Base-by-base conservation (phyloP, 2,888 invertebrate genomes). In the Erebia epiphron region DNA sequence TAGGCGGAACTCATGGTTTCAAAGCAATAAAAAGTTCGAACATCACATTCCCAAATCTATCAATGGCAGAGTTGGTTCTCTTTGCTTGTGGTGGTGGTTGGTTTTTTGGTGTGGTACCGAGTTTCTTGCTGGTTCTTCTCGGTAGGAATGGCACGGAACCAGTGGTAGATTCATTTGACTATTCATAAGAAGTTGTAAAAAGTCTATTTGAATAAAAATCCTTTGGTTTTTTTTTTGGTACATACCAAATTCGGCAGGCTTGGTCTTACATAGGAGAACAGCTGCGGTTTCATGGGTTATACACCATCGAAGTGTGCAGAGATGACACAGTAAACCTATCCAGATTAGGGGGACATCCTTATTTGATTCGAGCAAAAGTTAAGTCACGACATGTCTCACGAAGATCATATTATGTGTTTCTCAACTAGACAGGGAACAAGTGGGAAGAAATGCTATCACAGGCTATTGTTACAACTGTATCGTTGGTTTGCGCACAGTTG, bases 21-120 rank as follows among this genome's bases (percentile, higher is more conserved):
- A 54, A n/a, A 9, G 14, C 2, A 18, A 54, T 54, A 18, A 54
- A 11, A 16, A 9, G 54, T 11, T 18, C 54, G 11, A 54, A 9
- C 16, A 54, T 54, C 10, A 10, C 16, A 54, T 54, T 54, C 10
- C 54, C 54, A 18, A 54, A 54, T 54, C 18, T 54, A 18, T 18
- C 54, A 13, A 54, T 54, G 54, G 54, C 13, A 54, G 54, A 54
- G 18, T 18, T 54, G 16, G 54, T 54, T 9, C 54, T 54, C 54
- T 54, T 54, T 18, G 54, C 54, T 54, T 54, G 54, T 54, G 54
- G n/a, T n/a, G n/a, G n/a, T n/a, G n/a, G n/a, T n/a, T n/a, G n/a
- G n/a, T n/a, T n/a, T n/a, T n/a, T n/a, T n/a, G n/a, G n/a, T n/a
- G n/a, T n/a, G n/a, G n/a, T n/a, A n/a, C n/a, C n/a, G n/a, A n/a